Evolutionary conservation across 2,797 vertebrate genomes (phyloP), one percentile per base, ranked within the genome.

Genomic region (Pangasius krempfi): DNA sequence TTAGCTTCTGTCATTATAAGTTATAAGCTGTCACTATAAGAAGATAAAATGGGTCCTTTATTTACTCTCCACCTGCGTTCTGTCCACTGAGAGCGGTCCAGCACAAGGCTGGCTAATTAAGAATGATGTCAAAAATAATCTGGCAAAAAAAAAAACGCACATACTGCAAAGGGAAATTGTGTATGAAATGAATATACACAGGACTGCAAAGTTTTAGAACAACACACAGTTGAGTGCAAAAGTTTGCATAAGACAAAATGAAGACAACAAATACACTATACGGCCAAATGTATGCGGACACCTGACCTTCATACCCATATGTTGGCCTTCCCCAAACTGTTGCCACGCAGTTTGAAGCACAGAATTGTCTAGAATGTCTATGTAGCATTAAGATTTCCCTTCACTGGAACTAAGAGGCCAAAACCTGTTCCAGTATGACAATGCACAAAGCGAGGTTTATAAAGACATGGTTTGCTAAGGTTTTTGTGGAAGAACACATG

Each of bases 1-100:
- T 93, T 91, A 92, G 82, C 85, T 81, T 66, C 83, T 90, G 88
- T 90, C 90, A 90, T 81, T 89, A 80, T 86, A 85, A 89, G 78
- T 60, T 87, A 64, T 86, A 82, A 89, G 60, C 76, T 87, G 87
- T 89, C 88, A 81, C 50, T 56, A 68, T 81, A 88, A 81, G 88
- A 70, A 68, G 89, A 90, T 86, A 76, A 75, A 88, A 91, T 50
- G 88, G 87, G 82, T 81, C 56, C 54, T 89, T 87, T 81, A 89
- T 91, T 90, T 90, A 88, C 72, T 76, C 5, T 62, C 58, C 56
- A 47, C 64, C 86, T 88, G 52, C 86, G 80, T 89, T 86, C 79
- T 84, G 72, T 80, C 86, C 88, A 76, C 66, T 54, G 44, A 86
- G 72, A 52, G 79, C 33, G 68, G 56, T 87, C 87, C 7, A 33